Conservation (phyloP, 2,797 vertebrate genomes). For the Telmatherina bonti region DNA sequence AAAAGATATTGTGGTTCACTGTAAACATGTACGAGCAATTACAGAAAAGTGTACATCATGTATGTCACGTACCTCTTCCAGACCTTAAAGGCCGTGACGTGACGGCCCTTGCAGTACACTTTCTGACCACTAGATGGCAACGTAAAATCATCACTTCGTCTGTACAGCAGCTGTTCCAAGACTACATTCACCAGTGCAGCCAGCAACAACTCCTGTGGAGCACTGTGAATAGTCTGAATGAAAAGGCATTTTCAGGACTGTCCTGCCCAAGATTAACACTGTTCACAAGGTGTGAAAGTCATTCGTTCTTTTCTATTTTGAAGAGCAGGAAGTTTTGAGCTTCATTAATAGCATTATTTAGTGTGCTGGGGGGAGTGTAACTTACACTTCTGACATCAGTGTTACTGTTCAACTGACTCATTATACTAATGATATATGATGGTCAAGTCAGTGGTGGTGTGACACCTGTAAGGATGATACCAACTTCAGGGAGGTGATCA, state of each 20-base stretch:
- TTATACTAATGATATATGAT: background rate
- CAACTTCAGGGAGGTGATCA: background rate
- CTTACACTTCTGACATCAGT: slow-evolving; percentile 4
- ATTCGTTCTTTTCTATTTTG: slow-evolving; percentile 45
- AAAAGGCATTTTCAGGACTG: background rate
- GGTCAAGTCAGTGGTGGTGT: background rate
- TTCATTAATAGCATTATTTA: slow-evolving; percentile 7
- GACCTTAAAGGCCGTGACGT: background rate
- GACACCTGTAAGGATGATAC: background rate
- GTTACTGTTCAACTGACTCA: background rate
- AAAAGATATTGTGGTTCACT: background rate
- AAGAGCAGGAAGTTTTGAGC: slow-evolving; percentile 65
- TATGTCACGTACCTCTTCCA: background rate
- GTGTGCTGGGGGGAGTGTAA: background rate
- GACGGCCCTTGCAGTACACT: background rate
- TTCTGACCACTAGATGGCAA: slow-evolving; percentile 17
- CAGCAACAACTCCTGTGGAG: background rate
- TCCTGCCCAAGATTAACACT: background rate
- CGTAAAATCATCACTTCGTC: background rate
- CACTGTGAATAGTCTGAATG: background rate
- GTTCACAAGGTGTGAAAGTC: slow-evolving; percentile 1
- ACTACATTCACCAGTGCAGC: background rate
- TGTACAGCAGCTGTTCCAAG: background rate
- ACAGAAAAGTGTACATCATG: background rate
- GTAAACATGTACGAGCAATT: background rate